phyloP scores from a whole-genome alignment of 1,140 invertebrate species.

The Brachionus paranguensis region DNA sequence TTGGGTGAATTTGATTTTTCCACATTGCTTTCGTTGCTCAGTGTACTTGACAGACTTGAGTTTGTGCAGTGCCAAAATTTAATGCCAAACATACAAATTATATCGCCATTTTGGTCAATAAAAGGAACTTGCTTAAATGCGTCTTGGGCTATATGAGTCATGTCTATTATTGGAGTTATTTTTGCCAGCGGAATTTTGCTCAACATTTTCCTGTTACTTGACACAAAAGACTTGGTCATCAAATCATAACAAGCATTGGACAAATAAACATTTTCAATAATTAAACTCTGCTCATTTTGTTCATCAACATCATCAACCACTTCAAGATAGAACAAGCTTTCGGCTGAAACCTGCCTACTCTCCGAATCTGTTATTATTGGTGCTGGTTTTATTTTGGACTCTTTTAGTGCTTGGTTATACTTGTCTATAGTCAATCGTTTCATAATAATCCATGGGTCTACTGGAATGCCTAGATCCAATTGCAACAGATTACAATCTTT shows the following conservation, averaged over 20 bases:
- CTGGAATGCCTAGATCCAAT: neutral
- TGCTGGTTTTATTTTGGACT: neutral
- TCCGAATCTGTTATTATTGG: neutral
- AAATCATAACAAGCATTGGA: slow-evolving; percentile 1
- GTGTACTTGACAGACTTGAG: slow-evolving; percentile 5
- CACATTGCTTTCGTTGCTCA: neutral
- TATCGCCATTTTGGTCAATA: neutral
- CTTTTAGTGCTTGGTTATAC: neutral
- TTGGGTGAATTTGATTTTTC: neutral
- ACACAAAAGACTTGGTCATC: neutral
- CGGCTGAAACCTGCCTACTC: neutral
- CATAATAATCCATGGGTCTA: neutral
- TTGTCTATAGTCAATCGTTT: neutral
- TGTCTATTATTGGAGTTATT: neutral
- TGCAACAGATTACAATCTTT: neutral
- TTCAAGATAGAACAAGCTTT: neutral
- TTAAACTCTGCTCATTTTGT: neutral
- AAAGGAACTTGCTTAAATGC: neutral
- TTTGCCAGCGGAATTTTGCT: neutral
- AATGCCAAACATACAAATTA: neutral
- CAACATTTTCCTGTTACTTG: neutral
- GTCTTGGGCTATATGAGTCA: neutral
- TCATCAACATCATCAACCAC: neutral
- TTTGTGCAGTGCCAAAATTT: neutral
- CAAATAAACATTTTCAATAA: neutral